These are phyloP conservation scores for Ormyrus nitidulus DNA, from an alignment of 2,888 invertebrate species.

Conservation along the genomic window DNA sequence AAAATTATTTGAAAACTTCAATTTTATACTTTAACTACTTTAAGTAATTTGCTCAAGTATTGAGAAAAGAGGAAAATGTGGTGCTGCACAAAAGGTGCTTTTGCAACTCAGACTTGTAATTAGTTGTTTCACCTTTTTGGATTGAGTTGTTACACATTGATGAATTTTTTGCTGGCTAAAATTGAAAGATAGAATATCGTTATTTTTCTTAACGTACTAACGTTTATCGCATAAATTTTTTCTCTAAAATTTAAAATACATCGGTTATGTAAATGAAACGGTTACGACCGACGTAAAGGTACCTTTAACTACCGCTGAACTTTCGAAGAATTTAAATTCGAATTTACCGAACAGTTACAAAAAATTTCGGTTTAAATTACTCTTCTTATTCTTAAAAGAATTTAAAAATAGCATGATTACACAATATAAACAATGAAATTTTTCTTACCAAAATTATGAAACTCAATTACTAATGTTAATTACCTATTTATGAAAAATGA, in stretches of 20 bases:
- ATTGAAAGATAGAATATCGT: background rate
- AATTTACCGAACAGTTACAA: no score
- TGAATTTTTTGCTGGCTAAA: slow-evolving; percentile 30
- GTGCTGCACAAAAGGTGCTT: slow-evolving; percentile 26
- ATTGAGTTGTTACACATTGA: slow-evolving; percentile 19
- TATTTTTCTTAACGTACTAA: background rate
- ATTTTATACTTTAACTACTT: no score
- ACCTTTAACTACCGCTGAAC: no score
- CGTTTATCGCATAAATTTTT: no score
- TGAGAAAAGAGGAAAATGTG: slow-evolving; percentile 25
- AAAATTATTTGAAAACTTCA: no score
- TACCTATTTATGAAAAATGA: slow-evolving; percentile 34
- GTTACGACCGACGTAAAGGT: no score
- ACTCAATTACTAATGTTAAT: slow-evolving; percentile 12
- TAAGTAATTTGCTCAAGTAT: background rate
- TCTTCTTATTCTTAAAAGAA: no score
- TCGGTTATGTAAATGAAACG: no score
- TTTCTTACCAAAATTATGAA: background rate
- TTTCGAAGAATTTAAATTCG: no score
- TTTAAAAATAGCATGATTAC: background rate
- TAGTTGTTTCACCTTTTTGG: slow-evolving; percentile 18
- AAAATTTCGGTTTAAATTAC: no score
- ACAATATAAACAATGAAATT: background rate
- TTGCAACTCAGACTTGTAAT: background rate
- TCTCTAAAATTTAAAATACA: no score